Base-by-base conservation (phyloP, 1,140 invertebrate species). In the Melanaphis sacchari region DNA sequence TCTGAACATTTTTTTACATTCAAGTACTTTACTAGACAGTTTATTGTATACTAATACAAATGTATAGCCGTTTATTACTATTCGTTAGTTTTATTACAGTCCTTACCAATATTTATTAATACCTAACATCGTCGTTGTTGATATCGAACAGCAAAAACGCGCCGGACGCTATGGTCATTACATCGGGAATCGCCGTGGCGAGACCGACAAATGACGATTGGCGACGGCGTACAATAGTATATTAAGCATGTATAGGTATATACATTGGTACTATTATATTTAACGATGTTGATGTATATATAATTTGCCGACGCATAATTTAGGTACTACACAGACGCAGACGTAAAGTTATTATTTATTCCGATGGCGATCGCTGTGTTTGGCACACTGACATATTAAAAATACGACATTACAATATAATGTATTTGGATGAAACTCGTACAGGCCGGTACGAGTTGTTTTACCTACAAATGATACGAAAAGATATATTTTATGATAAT, bases 321-420 rank as follows among this genome's bases (percentile, higher is more conserved):
- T 76, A 76, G 31, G 59, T 18, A 76, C 31, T 76, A n/a, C 31
- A 76, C 31, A 76, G 59, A 43, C 84, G 26, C 26, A 40, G 84
- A 85, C 41, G 41, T 40, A n/a, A 40, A 11, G 26, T 43, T 26
- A 89, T 89, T 89, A 54, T 6, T 66, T 40, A 89, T 89, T 89
- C n/a, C 87, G 87, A 52, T 22, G 18, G n/a, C n/a, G n/a, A 76
- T 76, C 59, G 15, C n/a, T 31, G 18, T 52, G 26, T 46, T 76
- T 24, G 87, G 46, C 43, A 89, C 36, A 89, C 49, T 89, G 88
- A 89, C 88, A 89, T 36, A 89, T 89, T 36, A 88, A 88, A 85
- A 18, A 85, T 2, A 76, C 31, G 59, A 76, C 59, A 76, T 76
- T 76, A 76, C 9, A 82, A 82, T 82, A 38, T 82, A 82, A 82